phyloP scores from a whole-genome alignment of 2,888 invertebrate species.

The Torymus aiolomorphi region DNA sequence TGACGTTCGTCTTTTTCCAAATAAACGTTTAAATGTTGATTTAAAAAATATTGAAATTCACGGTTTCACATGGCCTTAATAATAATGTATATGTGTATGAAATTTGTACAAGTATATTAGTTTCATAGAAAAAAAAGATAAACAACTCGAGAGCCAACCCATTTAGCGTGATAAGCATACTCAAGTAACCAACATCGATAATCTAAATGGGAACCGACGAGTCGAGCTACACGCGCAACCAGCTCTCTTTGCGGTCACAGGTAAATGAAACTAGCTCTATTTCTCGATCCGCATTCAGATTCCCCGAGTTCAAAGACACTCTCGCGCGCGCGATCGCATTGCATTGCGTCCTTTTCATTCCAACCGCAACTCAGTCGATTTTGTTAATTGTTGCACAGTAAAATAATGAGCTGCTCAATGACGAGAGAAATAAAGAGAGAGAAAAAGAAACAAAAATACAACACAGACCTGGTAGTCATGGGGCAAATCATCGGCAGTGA shows the following conservation, averaged over 20 bases:
- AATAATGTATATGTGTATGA: background rate
- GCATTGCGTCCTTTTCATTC: background rate
- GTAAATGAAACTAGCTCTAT: background rate
- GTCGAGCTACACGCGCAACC: background rate
- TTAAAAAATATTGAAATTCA: too few relatives aligned
- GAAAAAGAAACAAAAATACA: background rate
- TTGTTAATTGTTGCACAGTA: too few relatives aligned
- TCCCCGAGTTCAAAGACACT: background rate
- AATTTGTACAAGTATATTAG: too few relatives aligned
- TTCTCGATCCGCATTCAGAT: background rate
- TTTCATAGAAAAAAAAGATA: background rate
- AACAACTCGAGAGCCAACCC: background rate
- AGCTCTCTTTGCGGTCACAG: background rate
- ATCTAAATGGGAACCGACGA: slow-evolving; percentile 3
- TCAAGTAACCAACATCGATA: background rate
- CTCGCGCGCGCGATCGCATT: background rate
- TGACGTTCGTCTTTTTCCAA: too few relatives aligned
- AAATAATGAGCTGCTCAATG: slow-evolving; percentile 23
- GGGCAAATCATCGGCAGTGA: slow-evolving; percentile 87
- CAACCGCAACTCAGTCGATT: background rate
- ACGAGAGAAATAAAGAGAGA: background rate
- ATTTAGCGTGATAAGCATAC: background rate
- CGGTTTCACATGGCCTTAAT: too few relatives aligned
- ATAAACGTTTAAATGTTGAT: too few relatives aligned
- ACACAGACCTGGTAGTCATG: slow-evolving; percentile 82